A percentile compares a stretch with the other conserved stretches of the same genome.
These are phyloP conservation scores for Triops longicaudatus DNA, from an alignment of 1,140 invertebrate species.

Conservation along the genomic window DNA sequence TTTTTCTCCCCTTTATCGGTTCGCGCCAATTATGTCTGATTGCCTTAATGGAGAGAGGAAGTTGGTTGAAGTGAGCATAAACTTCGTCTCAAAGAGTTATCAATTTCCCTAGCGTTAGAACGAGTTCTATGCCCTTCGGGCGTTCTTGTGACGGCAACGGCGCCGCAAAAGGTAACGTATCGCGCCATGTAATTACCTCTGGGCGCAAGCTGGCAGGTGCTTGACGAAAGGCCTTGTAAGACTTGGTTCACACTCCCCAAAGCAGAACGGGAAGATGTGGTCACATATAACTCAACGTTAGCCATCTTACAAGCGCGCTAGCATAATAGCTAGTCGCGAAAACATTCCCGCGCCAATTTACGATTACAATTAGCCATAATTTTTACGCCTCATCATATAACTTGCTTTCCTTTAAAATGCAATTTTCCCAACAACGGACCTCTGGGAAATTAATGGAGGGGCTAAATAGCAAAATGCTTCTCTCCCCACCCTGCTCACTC, in stretches of 20 bases:
- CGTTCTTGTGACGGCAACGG: neutral
- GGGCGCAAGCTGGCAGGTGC: constrained; percentile 13
- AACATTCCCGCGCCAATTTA: neutral
- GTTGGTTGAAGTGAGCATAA: neutral
- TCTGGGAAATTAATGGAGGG: constrained; percentile 10
- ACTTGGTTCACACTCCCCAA: neutral
- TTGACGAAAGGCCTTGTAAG: constrained; percentile 8
- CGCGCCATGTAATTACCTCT: constrained; percentile 10
- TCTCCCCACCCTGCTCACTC: neutral
- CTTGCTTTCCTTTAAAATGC: neutral
- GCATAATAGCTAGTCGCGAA: constrained; percentile 14
- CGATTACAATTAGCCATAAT: constrained; percentile 6
- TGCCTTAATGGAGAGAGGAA: neutral
- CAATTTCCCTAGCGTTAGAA: neutral
- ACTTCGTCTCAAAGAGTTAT: neutral
- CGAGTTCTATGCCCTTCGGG: neutral
- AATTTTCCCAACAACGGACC: neutral
- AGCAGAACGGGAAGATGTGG: neutral
- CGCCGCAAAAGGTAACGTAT: constrained; percentile 11
- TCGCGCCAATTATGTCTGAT: neutral
- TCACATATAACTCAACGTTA: neutral
- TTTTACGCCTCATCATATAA: constrained; percentile 6
- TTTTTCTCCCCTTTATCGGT: neutral
- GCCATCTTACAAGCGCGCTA: neutral
- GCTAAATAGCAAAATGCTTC: neutral